Conservation (phyloP, 2,113 vertebrate species). For the Desmodus rotundus region DNA sequence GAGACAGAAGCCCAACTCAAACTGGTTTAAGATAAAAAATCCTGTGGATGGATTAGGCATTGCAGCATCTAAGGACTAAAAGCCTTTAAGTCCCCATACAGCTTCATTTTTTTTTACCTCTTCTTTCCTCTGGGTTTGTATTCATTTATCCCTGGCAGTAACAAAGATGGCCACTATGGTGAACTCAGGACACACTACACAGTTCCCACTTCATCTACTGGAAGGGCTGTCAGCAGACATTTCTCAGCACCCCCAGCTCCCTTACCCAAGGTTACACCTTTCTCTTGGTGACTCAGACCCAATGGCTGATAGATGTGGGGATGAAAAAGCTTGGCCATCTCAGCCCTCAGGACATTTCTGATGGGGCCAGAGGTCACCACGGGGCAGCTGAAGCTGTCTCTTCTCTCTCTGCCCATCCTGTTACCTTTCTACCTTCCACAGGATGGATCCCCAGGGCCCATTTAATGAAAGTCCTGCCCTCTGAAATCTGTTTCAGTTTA, state of each 20-base stretch:
- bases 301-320: neutral
- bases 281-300: neutral
- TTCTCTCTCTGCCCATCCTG: neutral
- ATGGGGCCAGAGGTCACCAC: neutral
- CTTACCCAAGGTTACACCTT: neutral
- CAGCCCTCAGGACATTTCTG: neutral
- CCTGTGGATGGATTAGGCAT: neutral
- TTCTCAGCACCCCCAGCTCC: rapidly evolving
- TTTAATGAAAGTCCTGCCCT: neutral
- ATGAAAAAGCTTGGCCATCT: neutral
- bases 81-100: neutral
- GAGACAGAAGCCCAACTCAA: neutral
- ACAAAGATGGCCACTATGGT: neutral
- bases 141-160: no score
- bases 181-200: neutral
- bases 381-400: neutral
- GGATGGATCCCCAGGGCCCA: neutral
- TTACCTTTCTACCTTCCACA: neutral
- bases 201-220: neutral
- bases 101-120: neutral
- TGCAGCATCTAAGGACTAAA: no score
- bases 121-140: neutral
- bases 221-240: neutral
- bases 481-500: neutral
- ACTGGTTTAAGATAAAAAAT: neutral